Evolutionary conservation across 2,888 invertebrate species (phyloP).

Genomic region (Schizaphis graminum): DNA sequence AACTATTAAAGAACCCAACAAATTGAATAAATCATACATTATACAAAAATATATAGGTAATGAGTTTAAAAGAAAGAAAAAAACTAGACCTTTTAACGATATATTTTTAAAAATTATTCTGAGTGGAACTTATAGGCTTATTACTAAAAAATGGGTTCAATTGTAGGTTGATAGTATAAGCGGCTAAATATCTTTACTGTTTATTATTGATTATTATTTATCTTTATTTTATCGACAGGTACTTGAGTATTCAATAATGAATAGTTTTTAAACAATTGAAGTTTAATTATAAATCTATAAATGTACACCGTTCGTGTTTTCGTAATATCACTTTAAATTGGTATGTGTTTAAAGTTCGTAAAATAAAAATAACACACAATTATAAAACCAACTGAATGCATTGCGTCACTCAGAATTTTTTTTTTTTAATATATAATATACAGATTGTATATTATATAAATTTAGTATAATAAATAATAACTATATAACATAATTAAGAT

Average conservation of each 20-base stretch:
- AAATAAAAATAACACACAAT: background rate
- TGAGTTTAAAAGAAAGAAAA: background rate
- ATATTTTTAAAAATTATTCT: background rate
- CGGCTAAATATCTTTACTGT: background rate
- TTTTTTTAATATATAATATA: background rate
- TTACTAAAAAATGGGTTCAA: background rate
- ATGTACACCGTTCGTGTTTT: background rate
- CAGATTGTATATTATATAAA: background rate
- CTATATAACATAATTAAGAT: background rate
- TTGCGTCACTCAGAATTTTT: background rate
- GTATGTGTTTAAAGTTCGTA: background rate
- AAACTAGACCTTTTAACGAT: background rate
- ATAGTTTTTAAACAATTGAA: background rate
- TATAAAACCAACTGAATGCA: background rate
- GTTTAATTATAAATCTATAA: slow-evolving; percentile 12
- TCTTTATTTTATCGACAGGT: background rate
- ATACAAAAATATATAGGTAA: slow-evolving; percentile 75
- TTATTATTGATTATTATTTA: background rate
- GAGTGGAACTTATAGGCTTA: background rate
- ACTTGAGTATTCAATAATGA: background rate
- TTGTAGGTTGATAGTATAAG: background rate
- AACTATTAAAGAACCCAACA: slow-evolving; percentile 67
- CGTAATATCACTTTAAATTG: background rate
- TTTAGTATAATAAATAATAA: background rate
- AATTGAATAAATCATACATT: slow-evolving; percentile 71